These are phyloP conservation scores for Oryzias javanicus DNA, from an alignment of 2,113 vertebrate species.

Conservation along the genomic window DNA sequence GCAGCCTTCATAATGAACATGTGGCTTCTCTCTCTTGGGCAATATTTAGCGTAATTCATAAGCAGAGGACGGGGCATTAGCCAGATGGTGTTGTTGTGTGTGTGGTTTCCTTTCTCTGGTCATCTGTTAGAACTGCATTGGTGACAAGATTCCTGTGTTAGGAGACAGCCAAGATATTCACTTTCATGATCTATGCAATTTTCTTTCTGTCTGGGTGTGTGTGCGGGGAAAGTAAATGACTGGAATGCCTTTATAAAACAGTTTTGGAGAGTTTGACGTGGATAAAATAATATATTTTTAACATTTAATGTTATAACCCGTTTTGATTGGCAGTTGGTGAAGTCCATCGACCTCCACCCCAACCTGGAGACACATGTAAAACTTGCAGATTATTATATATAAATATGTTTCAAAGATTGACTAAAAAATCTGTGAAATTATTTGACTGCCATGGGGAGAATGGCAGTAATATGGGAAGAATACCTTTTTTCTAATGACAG, in stretches of 20 bases:
- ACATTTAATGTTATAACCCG: too few relatives aligned
- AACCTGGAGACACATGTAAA: too few relatives aligned
- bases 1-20: constrained; percentile 80
- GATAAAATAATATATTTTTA: too few relatives aligned
- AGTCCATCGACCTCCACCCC: too few relatives aligned
- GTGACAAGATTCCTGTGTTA: constrained; percentile 67
- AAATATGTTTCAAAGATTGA: too few relatives aligned
- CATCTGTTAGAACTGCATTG: constrained; percentile 65
- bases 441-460: too few relatives aligned
- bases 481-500: too few relatives aligned
- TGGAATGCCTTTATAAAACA: not conserved
- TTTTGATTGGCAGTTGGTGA: too few relatives aligned
- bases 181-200: constrained; percentile 37
- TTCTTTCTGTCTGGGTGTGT: constrained; percentile 28
- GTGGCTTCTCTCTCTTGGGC: constrained; percentile 76
- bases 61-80: constrained; percentile 76
- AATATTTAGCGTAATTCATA: constrained; percentile 78
- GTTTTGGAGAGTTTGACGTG: too few relatives aligned
- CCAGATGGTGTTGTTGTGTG: constrained; percentile 78
- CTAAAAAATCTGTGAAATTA: too few relatives aligned
- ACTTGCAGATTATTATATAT: too few relatives aligned
- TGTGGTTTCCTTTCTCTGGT: constrained; percentile 75
- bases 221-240: constrained; percentile 31
- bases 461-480: too few relatives aligned
- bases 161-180: constrained; percentile 54